Evolutionary conservation across 2,113 vertebrate species (phyloP).

Genomic region (Anguilla rostrata): DNA sequence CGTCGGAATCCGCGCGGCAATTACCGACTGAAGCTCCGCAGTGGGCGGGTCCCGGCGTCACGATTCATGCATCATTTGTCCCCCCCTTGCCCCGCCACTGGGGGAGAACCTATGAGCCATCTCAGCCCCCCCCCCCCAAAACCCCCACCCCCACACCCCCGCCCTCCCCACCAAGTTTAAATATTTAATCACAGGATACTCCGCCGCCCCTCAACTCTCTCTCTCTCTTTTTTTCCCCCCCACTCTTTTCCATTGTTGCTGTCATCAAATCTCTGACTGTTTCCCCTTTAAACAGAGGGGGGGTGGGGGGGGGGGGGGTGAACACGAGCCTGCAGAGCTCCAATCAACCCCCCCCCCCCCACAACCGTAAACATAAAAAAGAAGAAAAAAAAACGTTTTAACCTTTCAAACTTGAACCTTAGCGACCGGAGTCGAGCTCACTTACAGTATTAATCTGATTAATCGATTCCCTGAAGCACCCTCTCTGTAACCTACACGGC

Average conservation of each 20-base stretch:
- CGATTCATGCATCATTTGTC: not conserved
- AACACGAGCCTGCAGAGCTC: not conserved
- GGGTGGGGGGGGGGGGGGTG: not conserved
- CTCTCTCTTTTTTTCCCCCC: not conserved
- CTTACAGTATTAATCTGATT: not conserved
- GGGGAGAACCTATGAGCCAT: not conserved
- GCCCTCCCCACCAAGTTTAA: not conserved
- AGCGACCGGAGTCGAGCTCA: not conserved
- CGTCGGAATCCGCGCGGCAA: not conserved
- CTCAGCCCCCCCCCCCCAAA: not conserved
- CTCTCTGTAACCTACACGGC: no score
- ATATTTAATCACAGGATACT: slow-evolving; percentile 8
- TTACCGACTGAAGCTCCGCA: not conserved
- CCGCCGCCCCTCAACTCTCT: not conserved
- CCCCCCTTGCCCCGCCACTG: not conserved
- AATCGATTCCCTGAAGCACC: not conserved
- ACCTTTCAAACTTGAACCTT: not conserved
- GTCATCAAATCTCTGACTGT: not conserved
- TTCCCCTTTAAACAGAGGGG: not conserved
- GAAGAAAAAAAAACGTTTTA: not conserved
- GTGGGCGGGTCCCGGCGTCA: not conserved
- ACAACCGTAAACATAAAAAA: not conserved
- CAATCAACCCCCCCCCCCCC: not conserved
- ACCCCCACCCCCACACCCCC: not conserved
- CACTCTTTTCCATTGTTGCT: not conserved